These are phyloP conservation scores for Cynocephalus volans DNA, from an alignment of 2,113 vertebrate species.

Conservation along the genomic window DNA sequence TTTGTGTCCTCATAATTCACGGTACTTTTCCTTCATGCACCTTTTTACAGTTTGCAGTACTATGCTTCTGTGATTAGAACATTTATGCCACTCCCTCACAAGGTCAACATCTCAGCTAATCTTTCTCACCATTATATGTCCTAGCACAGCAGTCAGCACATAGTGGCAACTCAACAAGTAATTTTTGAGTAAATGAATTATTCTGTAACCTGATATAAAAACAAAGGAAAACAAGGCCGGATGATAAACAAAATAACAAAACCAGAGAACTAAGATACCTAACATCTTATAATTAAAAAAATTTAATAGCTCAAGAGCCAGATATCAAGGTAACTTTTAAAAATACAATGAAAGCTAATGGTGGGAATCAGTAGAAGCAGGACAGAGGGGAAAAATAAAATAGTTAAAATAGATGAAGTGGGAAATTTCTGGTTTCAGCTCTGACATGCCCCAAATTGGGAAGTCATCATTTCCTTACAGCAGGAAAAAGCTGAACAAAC, in stretches of 20 bases:
- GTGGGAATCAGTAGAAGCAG: background rate
- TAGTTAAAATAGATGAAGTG: background rate
- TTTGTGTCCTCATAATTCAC: background rate
- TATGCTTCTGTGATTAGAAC: background rate
- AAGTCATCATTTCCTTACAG: background rate
- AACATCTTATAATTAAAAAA: background rate
- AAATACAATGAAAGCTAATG: background rate
- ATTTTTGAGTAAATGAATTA: background rate
- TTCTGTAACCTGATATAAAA: background rate
- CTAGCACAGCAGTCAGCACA: background rate
- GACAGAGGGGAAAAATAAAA: background rate
- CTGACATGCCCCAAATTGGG: fast-evolving
- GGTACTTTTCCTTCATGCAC: background rate
- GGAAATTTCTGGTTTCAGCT: background rate
- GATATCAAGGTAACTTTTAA: background rate
- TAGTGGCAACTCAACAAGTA: background rate
- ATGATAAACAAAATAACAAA: background rate
- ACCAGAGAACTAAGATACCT: background rate
- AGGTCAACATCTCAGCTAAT: background rate
- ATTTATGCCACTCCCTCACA: background rate
- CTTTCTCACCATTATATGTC: fast-evolving
- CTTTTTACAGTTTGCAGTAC: background rate
- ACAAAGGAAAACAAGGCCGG: background rate
- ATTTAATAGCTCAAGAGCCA: background rate
- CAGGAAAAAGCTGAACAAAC: background rate